Base-by-base conservation (phyloP, 2,797 vertebrate genomes). In the Chanos chanos region DNA sequence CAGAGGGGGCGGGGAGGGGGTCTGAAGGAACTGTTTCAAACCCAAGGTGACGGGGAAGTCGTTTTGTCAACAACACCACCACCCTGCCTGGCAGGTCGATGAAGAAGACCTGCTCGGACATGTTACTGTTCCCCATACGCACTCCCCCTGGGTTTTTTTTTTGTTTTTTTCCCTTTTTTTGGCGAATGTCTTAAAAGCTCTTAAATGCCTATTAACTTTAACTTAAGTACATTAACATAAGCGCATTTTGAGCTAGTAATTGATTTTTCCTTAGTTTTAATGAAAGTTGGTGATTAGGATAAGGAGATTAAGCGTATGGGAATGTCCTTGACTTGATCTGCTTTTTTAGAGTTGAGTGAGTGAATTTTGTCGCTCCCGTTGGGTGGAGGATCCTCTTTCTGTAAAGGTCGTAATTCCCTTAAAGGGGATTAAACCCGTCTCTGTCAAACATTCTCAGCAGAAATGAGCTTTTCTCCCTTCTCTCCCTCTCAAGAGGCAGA, bases 391-490 rank as follows among this genome's bases (percentile, higher is more conserved):
- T 28, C 25, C 9, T 13, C 28, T 16, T 54, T 13, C 27, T 51
- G 9, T 16, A 27, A 47, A 56, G 45, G 37, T 59, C 52, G 41
- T 68, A 61, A 74, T 66, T 72, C 54, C 27, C 31, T 60, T 60
- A 64, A 64, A 61, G 36, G 63, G 45, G 63, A 70, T 72, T 64
- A 70, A 45, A 31, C 55, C 9, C 39, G 33, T 54, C 57, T 37
- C 54, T 47, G 40, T 36, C 40, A 41, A 52, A 49, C 58, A 59
- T 62, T 48, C 45, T 10, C 15, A 47, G 45, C 18, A 45, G 28
- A 62, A 55, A 60, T 41, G 22, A 64, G 36, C 13, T 24, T 66
- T 43, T 45, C 40, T 55, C 48, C 6, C 30, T 44, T 51, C 24
- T 12, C 6, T 1, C 7, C n/a, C n/a, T n/a, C n/a, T n/a, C n/a